A percentile compares a stretch with the other conserved stretches of the same genome.
Conservation (phyloP, 2,888 invertebrate species). For the Drosophila neutralis region DNA sequence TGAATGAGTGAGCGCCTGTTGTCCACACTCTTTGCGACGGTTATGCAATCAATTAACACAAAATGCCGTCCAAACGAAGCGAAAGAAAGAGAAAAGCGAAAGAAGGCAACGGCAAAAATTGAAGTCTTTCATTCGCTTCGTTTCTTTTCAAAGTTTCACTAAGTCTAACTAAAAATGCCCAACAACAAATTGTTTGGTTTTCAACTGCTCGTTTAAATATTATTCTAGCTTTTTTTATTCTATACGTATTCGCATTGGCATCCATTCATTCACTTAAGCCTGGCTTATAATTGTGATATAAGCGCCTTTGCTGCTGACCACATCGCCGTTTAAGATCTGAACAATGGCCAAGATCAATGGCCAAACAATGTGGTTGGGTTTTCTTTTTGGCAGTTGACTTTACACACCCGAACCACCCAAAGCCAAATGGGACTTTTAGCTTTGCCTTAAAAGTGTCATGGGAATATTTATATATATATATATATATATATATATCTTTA, state of each 20-base stretch:
- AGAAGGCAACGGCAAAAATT: slow-evolving; percentile 22
- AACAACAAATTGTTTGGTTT: background rate
- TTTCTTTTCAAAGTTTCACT: slow-evolving; percentile 59
- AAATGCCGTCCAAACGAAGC: slow-evolving; percentile 50
- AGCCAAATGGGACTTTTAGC: background rate
- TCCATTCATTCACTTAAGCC: slow-evolving; percentile 14
- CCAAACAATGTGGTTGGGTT: slow-evolving; percentile 52
- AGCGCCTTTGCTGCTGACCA: slow-evolving; percentile 16
- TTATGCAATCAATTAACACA: slow-evolving; percentile 80
- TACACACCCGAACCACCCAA: slow-evolving; percentile 3
- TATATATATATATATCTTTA: background rate
- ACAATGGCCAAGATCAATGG: slow-evolving; percentile 74
- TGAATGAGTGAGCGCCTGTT: slow-evolving; percentile 42
- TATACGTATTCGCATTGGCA: background rate
- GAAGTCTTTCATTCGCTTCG: slow-evolving; percentile 11
- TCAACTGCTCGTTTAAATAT: slow-evolving; percentile 2
- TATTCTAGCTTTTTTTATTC: slow-evolving; percentile 6
- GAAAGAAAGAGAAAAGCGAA: slow-evolving; percentile 25
- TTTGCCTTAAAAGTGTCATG: accelerated
- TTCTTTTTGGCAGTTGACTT: slow-evolving; percentile 13
- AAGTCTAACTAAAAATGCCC: slow-evolving; percentile 7
- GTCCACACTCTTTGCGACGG: slow-evolving; percentile 44
- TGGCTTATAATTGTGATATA: slow-evolving; percentile 39
- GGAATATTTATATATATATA: too few relatives aligned
- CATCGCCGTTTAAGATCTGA: background rate